Percentiles rank a stretch among this genome's conserved stretches.
Evolutionary conservation across 2,888 invertebrate genomes (phyloP).

Genomic region (Lymantria dispar): DNA sequence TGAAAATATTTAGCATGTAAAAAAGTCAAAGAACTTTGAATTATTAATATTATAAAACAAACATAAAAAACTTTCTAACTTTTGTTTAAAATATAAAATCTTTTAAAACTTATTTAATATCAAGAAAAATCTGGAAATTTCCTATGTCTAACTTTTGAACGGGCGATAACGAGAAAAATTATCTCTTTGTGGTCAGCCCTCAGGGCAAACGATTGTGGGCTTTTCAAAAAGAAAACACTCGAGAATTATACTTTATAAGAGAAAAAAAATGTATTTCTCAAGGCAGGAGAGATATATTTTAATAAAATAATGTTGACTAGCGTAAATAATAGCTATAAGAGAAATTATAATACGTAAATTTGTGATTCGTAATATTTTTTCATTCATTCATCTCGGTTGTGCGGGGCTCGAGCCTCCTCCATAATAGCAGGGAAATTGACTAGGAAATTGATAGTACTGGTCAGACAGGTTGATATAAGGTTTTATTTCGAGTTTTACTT

Average conservation of each 20-base stretch:
- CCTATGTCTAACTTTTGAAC: conserved; percentile 23
- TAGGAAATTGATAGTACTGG: no score
- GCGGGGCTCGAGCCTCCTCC: no score
- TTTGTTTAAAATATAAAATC: conserved; percentile 7
- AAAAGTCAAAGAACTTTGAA: not conserved
- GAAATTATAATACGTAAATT: no score
- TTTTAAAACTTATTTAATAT: not conserved
- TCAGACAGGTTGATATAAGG: no score
- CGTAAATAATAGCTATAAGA: not conserved
- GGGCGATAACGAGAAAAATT: conserved; percentile 26
- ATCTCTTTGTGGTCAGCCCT: conserved; percentile 24
- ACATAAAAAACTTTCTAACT: conserved; percentile 9
- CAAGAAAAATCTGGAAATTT: conserved; percentile 20
- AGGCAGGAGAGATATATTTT: not conserved
- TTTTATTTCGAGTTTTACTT: no score
- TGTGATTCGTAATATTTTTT: no score
- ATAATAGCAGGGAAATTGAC: no score
- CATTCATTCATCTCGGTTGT: no score
- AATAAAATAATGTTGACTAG: not conserved
- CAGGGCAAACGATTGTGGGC: conserved; percentile 16
- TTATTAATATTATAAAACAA: conserved; percentile 8
- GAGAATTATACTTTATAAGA: not conserved
- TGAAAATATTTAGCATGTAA: not conserved
- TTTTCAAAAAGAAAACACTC: conserved; percentile 14
- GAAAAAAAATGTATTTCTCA: not conserved